Evolutionary conservation across 2,113 vertebrate genomes (phyloP).

Genomic region (Poicephalus gulielmi): DNA sequence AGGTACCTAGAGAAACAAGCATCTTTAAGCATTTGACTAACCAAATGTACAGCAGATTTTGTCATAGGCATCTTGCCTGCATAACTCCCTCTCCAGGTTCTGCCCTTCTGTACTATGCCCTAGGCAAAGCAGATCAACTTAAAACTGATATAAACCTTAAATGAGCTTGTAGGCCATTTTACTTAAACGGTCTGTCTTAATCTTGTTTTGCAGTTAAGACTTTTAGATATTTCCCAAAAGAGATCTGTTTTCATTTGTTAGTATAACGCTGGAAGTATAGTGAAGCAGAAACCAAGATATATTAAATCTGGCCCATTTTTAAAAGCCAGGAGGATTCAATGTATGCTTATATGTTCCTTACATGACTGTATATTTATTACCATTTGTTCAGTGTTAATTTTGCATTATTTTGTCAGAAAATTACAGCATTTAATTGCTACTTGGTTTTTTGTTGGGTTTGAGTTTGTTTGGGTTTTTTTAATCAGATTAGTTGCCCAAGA

Average conservation of each 20-base stretch:
- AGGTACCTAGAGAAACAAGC: background rate
- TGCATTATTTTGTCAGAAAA: background rate
- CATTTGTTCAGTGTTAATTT: background rate
- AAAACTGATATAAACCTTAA: background rate
- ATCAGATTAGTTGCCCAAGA: background rate
- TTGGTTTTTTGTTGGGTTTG: background rate
- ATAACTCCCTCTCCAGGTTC: background rate
- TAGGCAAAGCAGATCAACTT: background rate
- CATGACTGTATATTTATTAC: background rate
- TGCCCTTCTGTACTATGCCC: background rate
- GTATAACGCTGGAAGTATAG: background rate
- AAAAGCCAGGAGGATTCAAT: background rate
- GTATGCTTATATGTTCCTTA: background rate
- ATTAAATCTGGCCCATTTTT: background rate
- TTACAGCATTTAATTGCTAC: background rate
- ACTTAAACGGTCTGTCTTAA: background rate
- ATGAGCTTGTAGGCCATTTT: background rate
- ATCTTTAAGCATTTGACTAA: constrained; percentile 7
- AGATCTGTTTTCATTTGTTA: background rate
- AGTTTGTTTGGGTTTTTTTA: background rate
- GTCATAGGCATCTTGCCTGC: background rate
- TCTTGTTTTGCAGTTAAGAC: background rate
- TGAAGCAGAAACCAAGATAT: background rate
- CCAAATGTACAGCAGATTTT: constrained; percentile 5
- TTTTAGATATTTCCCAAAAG: background rate